Conservation (phyloP, 2,888 invertebrate species). For the Melinaea marsaeus region DNA sequence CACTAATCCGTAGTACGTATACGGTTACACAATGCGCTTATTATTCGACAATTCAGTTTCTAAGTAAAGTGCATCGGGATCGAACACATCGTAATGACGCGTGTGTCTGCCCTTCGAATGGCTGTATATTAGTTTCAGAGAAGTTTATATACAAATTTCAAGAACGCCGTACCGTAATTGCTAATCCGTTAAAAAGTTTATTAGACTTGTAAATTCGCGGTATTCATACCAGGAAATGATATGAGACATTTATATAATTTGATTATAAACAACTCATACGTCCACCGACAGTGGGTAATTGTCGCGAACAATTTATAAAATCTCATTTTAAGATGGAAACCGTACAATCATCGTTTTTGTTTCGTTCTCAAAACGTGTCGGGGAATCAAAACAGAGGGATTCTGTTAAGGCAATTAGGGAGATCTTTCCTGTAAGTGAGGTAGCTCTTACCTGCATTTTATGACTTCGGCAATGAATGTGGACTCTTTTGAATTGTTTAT, state of each 20-base stretch:
- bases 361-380: conserved; percentile 45
- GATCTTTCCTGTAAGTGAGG: conserved; percentile 65
- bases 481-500: conserved; percentile 61
- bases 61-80: conserved; percentile 73
- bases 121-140: conserved; percentile 44
- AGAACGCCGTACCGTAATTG: conserved; percentile 29
- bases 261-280: conserved; percentile 25
- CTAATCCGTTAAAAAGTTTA: conserved; percentile 25
- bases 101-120: conserved; percentile 67
- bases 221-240: conserved; percentile 4
- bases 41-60: conserved; percentile 75
- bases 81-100: conserved; percentile 61
- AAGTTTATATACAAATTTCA: conserved; percentile 31
- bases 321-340: conserved; percentile 38
- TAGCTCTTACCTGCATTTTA: conserved; percentile 72
- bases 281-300: conserved; percentile 33
- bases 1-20: conserved; percentile 72
- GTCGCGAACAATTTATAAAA: conserved; percentile 35
- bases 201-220: background rate
- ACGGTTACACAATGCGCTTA: conserved; percentile 75
- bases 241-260: conserved; percentile 3
- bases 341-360: conserved; percentile 39
- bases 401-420: conserved; percentile 58
- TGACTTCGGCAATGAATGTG: conserved; percentile 52
- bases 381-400: conserved; percentile 43